Conservation (phyloP, 1,140 invertebrate genomes). For the Bicyclus anynana region DNA sequence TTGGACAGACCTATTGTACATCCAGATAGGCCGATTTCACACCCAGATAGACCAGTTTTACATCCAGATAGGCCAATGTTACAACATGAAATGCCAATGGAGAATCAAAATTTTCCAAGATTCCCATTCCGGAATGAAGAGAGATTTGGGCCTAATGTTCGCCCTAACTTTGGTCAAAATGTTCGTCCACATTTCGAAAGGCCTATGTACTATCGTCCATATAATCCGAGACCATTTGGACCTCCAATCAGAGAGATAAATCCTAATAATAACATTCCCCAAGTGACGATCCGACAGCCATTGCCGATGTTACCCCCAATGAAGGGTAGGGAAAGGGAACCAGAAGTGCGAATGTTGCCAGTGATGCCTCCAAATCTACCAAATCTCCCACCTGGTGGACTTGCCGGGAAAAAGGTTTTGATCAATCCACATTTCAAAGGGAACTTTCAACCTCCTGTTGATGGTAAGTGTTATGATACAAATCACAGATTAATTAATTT, state of each 20-base stretch:
- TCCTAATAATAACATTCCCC: constrained; percentile 43
- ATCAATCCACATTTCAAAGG: constrained; percentile 71
- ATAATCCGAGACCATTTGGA: constrained; percentile 27
- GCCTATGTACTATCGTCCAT: constrained; percentile 36
- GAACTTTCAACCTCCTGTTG: constrained; percentile 62
- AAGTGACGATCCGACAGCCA: constrained; percentile 47
- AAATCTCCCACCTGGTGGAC: constrained; percentile 44
- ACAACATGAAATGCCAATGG: constrained; percentile 18
- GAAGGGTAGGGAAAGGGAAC: constrained; percentile 43
- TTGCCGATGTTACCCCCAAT: constrained; percentile 30
- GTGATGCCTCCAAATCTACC: constrained; percentile 51
- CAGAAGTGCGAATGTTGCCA: constrained; percentile 63
- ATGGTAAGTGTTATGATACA: constrained; percentile 46
- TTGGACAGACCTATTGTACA: not conserved
- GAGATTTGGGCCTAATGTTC: constrained; percentile 2
- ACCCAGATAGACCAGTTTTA: not conserved
- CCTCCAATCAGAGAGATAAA: constrained; percentile 36
- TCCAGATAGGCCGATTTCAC: constrained; percentile 10
- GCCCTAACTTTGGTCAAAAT: constrained; percentile 23
- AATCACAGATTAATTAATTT: too few species aligned
- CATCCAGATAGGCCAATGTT: constrained; percentile 14
- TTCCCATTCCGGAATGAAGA: constrained; percentile 33
- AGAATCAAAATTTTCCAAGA: constrained; percentile 32
- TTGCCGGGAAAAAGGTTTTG: constrained; percentile 65
- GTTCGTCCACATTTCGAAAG: constrained; percentile 41